Evolutionary conservation across 2,113 vertebrate genomes (phyloP).

Genomic region (Corydoras maculifer): DNA sequence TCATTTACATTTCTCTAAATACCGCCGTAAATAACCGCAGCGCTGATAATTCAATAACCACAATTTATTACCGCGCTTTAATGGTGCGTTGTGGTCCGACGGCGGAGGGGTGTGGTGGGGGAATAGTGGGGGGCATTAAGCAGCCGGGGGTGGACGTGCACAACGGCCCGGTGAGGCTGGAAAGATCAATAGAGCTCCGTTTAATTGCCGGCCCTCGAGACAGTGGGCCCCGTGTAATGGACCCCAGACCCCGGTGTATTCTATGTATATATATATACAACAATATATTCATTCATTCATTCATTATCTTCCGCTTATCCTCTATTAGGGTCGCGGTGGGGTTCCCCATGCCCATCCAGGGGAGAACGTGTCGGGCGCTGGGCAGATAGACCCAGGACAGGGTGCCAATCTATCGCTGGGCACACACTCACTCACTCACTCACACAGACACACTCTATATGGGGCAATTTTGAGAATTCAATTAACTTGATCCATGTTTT

Average conservation of each 20-base stretch:
- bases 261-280: too few relatives aligned
- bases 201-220: constrained; percentile 59
- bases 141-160: constrained; percentile 44
- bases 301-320: too few relatives aligned
- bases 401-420: too few relatives aligned
- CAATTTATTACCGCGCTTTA: constrained; percentile 48
- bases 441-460: too few relatives aligned
- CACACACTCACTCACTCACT: too few relatives aligned
- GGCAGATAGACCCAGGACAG: too few relatives aligned
- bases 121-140: constrained; percentile 48
- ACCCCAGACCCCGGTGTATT: constrained; percentile 20
- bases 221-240: constrained; percentile 43
- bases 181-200: constrained; percentile 63
- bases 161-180: constrained; percentile 48
- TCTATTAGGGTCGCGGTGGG: too few relatives aligned
- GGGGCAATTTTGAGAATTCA: too few relatives aligned
- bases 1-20: constrained; percentile 57
- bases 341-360: too few relatives aligned
- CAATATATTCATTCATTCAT: too few relatives aligned
- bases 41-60: constrained; percentile 56
- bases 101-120: constrained; percentile 15
- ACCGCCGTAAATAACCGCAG: constrained; percentile 50
- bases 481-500: too few relatives aligned
- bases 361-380: too few relatives aligned
- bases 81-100: constrained; percentile 35